Conservation (phyloP, 2,888 invertebrate species). For the Xestia ashworthii region DNA sequence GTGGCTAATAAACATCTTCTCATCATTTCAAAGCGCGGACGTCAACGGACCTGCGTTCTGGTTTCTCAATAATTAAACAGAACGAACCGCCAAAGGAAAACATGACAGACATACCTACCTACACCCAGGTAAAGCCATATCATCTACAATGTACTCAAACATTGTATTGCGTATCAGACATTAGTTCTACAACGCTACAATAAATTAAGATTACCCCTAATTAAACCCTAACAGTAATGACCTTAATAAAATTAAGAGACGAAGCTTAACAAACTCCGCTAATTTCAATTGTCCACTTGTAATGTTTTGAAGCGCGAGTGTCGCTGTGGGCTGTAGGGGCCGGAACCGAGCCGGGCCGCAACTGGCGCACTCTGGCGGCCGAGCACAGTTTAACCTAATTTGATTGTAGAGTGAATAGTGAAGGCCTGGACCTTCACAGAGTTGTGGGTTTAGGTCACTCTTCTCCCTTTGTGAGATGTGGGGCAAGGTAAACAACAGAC, state of each 20-base stretch:
- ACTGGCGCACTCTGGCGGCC: slow-evolving; percentile 63
- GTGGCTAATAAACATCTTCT: background rate
- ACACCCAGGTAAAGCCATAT: background rate
- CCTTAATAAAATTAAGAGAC: slow-evolving; percentile 63
- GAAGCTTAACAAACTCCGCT: slow-evolving; percentile 58
- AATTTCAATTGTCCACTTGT: slow-evolving; percentile 66
- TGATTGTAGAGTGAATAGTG: slow-evolving; percentile 72
- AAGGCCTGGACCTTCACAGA: slow-evolving; percentile 69
- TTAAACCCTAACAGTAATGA: slow-evolving; percentile 62
- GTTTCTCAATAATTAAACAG: background rate
- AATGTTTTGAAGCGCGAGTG: slow-evolving; percentile 65
- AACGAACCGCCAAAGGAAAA: background rate
- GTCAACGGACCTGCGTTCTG: background rate
- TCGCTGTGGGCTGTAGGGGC: slow-evolving; percentile 29
- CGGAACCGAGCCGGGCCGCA: slow-evolving; percentile 55
- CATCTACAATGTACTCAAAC: background rate
- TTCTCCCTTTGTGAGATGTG: slow-evolving; percentile 56
- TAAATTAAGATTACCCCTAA: slow-evolving; percentile 63
- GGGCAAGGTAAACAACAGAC: slow-evolving; percentile 63
- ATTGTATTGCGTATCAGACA: slow-evolving; percentile 19
- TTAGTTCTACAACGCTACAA: slow-evolving; percentile 30
- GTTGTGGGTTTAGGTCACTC: slow-evolving; percentile 57
- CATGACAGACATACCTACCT: too few species aligned
- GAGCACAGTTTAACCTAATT: slow-evolving; percentile 83
- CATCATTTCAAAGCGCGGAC: background rate